Evolutionary conservation across 1,140 invertebrate species (phyloP), one percentile per base, ranked within the genome.

Genomic region (Ceratosolen fusciceps): DNA sequence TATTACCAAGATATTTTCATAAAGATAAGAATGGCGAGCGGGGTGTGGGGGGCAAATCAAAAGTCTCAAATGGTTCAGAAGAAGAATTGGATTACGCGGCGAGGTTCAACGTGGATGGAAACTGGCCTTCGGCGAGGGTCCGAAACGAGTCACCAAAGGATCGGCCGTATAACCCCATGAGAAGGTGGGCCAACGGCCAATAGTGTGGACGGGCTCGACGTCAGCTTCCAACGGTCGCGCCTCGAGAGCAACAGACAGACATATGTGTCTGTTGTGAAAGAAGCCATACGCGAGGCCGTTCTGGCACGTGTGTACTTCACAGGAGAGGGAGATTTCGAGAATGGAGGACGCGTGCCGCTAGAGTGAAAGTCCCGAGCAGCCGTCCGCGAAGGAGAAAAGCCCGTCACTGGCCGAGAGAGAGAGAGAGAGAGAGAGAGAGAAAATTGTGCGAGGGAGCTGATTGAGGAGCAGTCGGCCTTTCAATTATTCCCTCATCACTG

Each of bases 301-400:
- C 60, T 68, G 31, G 72, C 71, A 26, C 71, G 71, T 54, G 58
- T 47, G 47, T 21, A 24, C n/a, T 34, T 56, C 21, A 39, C 3
- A 43, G 24, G 77, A 54, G 77, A 65, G 60, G 60, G 71, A 52
- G 14, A 52, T 68, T 79, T 79, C 60, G 58, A 79, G 74, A 79
- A 79, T 58, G 70, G 70, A 65, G 58, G 77, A 79, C 77, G 77
- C 77, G 77, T 79, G 77, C 77, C 77, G 31, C 3, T 43, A 73
- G 67, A 65, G 71, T 58, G 76, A 71, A 62, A 72, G 76, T 60
- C 68, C 26, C 8, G 24, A 12, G 24, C 74, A 26, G 60, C 60
- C 60, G 74, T 60, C 2, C 26, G 54, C 29, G n/a, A 39, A 67
- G 31, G 65, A 14, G 8, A 19, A 34, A 65, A 26, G n/a, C 7